These are phyloP conservation scores for Myotis yumanensis DNA, from an alignment of 2,113 vertebrate genomes.

Conservation along the genomic window DNA sequence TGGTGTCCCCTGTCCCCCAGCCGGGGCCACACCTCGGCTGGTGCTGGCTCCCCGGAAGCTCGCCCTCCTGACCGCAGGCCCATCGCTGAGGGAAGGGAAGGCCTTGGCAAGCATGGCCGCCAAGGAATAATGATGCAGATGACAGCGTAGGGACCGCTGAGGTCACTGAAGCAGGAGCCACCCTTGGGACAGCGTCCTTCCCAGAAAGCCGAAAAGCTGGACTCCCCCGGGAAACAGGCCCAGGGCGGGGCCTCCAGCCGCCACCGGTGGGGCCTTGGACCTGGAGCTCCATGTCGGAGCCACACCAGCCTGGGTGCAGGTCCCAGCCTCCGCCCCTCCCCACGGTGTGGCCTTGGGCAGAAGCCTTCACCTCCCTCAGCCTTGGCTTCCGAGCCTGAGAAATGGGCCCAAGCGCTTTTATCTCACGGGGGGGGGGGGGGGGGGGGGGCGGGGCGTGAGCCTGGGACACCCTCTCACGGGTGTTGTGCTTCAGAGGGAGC, in stretches of 20 bases:
- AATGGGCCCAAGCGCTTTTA: not conserved
- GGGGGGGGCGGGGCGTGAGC: not conserved
- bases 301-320: not conserved
- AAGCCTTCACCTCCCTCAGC: not conserved
- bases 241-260: not conserved
- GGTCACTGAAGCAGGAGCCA: conserved; percentile 2
- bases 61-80: not conserved
- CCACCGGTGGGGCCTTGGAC: not conserved
- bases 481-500: not conserved
- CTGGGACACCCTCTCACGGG: not conserved
- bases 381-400: not conserved
- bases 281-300: not conserved
- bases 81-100: not conserved
- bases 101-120: not conserved
- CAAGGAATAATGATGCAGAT: not conserved
- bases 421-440: not conserved
- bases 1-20: not conserved
- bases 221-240: not conserved
- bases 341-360: not conserved
- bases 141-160: not conserved
- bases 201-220: conserved; percentile 24
- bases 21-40: not conserved
- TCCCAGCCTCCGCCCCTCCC: not conserved
- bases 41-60: not conserved
- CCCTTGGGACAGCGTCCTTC: conserved; percentile 26